Percentiles rank a stretch among this genome's conserved stretches.
Conservation (phyloP, 2,888 invertebrate species). For the Mythimna ferrago region DNA sequence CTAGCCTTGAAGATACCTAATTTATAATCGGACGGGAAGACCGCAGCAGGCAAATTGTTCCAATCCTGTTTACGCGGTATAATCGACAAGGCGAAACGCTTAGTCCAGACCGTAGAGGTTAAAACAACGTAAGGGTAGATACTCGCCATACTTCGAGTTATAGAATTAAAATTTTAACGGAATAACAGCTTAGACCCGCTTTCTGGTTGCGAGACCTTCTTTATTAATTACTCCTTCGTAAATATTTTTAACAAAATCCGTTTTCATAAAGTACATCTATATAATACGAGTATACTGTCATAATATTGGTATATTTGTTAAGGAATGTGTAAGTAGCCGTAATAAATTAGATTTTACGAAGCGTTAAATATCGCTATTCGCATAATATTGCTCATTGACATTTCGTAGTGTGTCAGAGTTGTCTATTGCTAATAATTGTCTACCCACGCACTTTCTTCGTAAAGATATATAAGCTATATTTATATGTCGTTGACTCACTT, state of each 20-base stretch:
- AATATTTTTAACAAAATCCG: neutral
- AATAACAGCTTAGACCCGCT: conserved; percentile 14
- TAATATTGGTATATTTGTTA: neutral
- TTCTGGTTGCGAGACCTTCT: neutral
- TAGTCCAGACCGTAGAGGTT: no score
- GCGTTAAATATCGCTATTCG: conserved; percentile 11
- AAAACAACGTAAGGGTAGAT: no score
- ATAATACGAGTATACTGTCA: neutral
- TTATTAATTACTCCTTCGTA: neutral
- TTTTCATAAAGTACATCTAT: no score
- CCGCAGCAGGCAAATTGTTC: no score
- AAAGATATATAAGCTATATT: conserved; percentile 7
- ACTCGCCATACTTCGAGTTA: no score
- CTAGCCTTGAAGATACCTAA: no score
- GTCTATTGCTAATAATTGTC: conserved; percentile 11
- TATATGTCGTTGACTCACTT: conserved; percentile 37
- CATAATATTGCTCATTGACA: conserved; percentile 26
- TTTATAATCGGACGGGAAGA: no score
- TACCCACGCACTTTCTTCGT: conserved; percentile 6
- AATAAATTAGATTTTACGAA: conserved; percentile 20
- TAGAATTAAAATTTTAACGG: neutral
- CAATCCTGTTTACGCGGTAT: no score
- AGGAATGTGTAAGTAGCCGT: neutral
- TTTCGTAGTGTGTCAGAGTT: conserved; percentile 3
- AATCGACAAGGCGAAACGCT: no score